phyloP scores from a whole-genome alignment of 2,797 vertebrate genomes.

The Acrossocheilus wenchowensis region DNA sequence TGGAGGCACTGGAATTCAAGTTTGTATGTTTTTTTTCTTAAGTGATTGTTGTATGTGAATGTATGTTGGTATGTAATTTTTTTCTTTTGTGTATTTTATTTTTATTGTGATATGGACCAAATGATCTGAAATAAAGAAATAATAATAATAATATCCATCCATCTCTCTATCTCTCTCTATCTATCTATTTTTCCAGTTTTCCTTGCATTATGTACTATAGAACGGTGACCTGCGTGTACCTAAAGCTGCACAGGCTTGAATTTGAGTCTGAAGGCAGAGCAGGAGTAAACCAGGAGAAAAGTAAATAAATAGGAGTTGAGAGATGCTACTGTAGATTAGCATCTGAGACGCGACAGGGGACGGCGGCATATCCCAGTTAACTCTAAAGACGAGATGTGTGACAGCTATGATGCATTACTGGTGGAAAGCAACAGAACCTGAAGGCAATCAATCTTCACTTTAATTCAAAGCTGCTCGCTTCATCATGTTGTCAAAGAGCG shows the following conservation, averaged over 20 bases:
- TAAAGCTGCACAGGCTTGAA: background rate
- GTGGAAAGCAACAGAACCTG: conserved; percentile 56
- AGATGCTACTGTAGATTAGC: conserved; percentile 60
- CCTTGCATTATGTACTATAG: background rate
- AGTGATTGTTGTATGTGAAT: no score
- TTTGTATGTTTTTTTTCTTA: no score
- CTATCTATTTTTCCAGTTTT: no score
- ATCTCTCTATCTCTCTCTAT: no score
- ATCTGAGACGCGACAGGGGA: conserved; percentile 49
- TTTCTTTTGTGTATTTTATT: no score
- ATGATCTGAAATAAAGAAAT: no score
- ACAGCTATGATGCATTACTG: conserved; percentile 62
- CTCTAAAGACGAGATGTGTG: conserved; percentile 40
- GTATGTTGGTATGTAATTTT: no score
- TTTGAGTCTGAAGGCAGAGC: background rate
- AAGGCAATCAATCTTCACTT: conserved; percentile 67
- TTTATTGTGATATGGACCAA: no score
- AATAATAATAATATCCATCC: no score
- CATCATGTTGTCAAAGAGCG: conserved; percentile 62
- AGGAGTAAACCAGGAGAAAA: conserved; percentile 38
- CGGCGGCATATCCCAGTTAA: conserved; percentile 48
- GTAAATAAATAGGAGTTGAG: conserved; percentile 55
- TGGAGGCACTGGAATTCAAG: no score
- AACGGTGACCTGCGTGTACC: background rate
- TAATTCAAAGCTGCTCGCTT: conserved; percentile 63